Conservation (phyloP, 2,888 invertebrate genomes). For the Synergus umbraculus region DNA sequence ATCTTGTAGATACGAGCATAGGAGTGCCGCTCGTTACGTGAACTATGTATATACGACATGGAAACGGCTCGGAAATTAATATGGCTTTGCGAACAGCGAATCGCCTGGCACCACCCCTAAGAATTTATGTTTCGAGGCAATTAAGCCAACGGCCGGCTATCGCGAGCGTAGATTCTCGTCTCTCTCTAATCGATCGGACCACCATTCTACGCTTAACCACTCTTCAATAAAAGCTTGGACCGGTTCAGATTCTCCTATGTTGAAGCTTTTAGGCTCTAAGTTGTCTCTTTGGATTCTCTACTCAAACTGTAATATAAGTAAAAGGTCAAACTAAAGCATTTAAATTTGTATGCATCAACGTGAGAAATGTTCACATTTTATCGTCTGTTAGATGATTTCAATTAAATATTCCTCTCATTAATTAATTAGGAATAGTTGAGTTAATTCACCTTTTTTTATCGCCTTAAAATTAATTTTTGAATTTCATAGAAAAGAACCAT, state of each 20-base stretch:
- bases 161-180: constrained; percentile 53
- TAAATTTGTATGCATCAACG: not conserved
- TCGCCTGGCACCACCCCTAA: constrained; percentile 52
- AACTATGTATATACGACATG: constrained; percentile 43
- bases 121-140: constrained; percentile 56
- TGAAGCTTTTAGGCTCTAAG: not conserved
- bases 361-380: not conserved
- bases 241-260: not conserved
- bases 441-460: not conserved
- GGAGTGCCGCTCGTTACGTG: not conserved
- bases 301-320: not conserved
- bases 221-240: constrained; percentile 3
- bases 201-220: constrained; percentile 15
- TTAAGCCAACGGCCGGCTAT: constrained; percentile 54
- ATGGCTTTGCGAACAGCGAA: constrained; percentile 53
- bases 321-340: not conserved
- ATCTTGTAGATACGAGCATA: not conserved
- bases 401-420: not conserved
- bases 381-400: too few species aligned
- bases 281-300: constrained; percentile 1
- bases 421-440: not conserved
- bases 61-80: constrained; percentile 54
- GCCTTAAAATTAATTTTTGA: not conserved
- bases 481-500: constrained; percentile 19
- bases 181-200: constrained; percentile 53